Evolutionary conservation across 30 jellyfish, hydroid and myxozoan species (phyloP), one percentile per base, ranked within the genome.

Genomic region (Rhopilema esculentum): DNA sequence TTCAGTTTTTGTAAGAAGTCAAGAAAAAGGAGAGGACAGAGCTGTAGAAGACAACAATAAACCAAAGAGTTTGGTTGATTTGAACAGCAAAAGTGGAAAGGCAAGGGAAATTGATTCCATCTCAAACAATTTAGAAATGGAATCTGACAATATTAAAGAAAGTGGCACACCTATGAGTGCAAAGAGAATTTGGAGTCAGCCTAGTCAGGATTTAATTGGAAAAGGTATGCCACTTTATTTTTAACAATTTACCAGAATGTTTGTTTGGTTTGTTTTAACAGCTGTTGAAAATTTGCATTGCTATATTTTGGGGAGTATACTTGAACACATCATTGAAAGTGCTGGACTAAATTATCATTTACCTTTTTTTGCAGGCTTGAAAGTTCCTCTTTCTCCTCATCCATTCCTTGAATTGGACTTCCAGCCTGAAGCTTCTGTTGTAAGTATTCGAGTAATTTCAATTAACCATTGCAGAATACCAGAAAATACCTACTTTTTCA

Each of bases 311-410:
- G n/a, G n/a, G n/a, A n/a, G n/a, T n/a, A n/a, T n/a, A n/a, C n/a
- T n/a, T n/a, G n/a, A n/a, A n/a, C n/a, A n/a, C n/a, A n/a, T n/a
- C n/a, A n/a, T n/a, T n/a, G n/a, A n/a, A n/a, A n/a, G n/a, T n/a
- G n/a, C n/a, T n/a, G n/a, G n/a, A n/a, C n/a, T n/a, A n/a, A n/a
- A n/a, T n/a, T n/a, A n/a, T n/a, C 16, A 21, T 15, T 8, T 21
- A 7, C 1, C 31, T 65, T 84, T 72, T 28, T 50, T 40, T 80
- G 31, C 73, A 93, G 98, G 66, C 31, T 73, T 93, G 67, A 93
- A 93, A 69, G 69, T 93, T 66, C 98, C 98, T 0, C 83, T 74
- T 21, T 88, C 94, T 50, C 98, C 98, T 27, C 89, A 64, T 18
- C 91, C 96, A 29, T 91, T 22, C 32, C 70, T 91, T 79, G 74